Conservation (phyloP, 92 coral and sea anemone genomes). For the Desmophyllum pertusum region DNA sequence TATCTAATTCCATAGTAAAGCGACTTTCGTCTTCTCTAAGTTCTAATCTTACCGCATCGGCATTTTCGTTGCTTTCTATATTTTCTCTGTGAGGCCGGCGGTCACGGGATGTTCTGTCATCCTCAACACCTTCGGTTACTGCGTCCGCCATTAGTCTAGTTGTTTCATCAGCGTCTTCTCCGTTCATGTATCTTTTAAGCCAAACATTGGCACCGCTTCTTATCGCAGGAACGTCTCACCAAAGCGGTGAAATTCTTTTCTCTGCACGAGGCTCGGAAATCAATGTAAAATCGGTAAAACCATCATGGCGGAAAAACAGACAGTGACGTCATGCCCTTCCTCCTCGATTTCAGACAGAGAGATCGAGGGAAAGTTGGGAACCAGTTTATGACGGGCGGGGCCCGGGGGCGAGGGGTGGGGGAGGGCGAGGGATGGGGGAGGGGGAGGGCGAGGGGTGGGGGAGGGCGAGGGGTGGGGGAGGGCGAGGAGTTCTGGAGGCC, state of each 20-base stretch:
- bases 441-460: too few species aligned
- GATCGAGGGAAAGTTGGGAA: background rate
- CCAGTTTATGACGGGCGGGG: too few species aligned
- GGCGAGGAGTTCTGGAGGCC: too few species aligned
- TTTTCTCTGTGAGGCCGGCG: constrained; percentile 39
- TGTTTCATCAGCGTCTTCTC: constrained; percentile 69
- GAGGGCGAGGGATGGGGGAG: too few species aligned
- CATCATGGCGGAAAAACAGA: constrained; percentile 82
- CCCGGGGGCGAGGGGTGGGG: too few species aligned
- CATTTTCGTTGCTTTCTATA: constrained; percentile 12
- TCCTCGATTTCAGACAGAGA: background rate
- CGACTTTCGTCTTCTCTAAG: background rate
- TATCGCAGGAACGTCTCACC: background rate
- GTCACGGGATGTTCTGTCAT: constrained; percentile 26
- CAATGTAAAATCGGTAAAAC: constrained; percentile 11
- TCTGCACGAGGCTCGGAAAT: background rate
- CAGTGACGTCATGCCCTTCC: constrained; percentile 73
- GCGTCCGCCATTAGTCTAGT: constrained; percentile 90
- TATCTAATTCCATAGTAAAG: background rate
- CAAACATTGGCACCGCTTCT: constrained; percentile 36
- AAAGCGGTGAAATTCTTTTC: background rate
- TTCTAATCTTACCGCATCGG: constrained; percentile 10
- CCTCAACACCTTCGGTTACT: constrained; percentile 38
- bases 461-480: too few species aligned
- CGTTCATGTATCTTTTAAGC: constrained; percentile 69